Conservation (phyloP, 1,140 invertebrate species). For the Hesperophylax magnus region DNA sequence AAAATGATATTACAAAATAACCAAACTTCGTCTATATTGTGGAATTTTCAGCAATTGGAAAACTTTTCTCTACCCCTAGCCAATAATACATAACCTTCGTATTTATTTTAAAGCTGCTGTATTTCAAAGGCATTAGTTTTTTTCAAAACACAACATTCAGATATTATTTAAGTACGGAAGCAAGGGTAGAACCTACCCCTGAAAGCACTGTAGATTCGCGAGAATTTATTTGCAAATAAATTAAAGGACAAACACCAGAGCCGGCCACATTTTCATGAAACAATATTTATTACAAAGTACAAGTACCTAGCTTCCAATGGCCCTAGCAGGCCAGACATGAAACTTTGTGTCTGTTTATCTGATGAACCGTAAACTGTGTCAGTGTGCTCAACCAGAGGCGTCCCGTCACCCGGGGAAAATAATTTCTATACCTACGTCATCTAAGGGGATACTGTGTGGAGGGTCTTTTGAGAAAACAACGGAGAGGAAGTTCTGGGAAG, state of each 20-base stretch:
- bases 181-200: conserved; percentile 5
- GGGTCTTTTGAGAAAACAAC: too few relatives aligned
- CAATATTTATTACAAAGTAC: conserved; percentile 3
- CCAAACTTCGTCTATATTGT: too few relatives aligned
- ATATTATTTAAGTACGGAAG: not conserved
- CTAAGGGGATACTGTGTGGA: not conserved
- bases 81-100: too few relatives aligned
- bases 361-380: conserved; percentile 26
- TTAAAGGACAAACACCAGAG: conserved; percentile 1
- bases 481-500: too few relatives aligned
- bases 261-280: not conserved
- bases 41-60: too few relatives aligned
- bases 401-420: not conserved
- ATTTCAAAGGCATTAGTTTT: too few relatives aligned
- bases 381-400: not conserved
- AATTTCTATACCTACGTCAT: not conserved
- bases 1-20: too few relatives aligned
- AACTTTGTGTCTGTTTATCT: conserved; percentile 12
- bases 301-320: not conserved
- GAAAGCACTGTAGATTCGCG: not conserved
- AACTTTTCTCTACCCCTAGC: too few relatives aligned
- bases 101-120: too few relatives aligned
- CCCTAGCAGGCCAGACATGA: not conserved
- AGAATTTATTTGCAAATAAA: conserved; percentile 26
- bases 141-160: too few relatives aligned